phyloP scores from a whole-genome alignment of 1,140 invertebrate genomes.

The Himalopsyche phryganea region DNA sequence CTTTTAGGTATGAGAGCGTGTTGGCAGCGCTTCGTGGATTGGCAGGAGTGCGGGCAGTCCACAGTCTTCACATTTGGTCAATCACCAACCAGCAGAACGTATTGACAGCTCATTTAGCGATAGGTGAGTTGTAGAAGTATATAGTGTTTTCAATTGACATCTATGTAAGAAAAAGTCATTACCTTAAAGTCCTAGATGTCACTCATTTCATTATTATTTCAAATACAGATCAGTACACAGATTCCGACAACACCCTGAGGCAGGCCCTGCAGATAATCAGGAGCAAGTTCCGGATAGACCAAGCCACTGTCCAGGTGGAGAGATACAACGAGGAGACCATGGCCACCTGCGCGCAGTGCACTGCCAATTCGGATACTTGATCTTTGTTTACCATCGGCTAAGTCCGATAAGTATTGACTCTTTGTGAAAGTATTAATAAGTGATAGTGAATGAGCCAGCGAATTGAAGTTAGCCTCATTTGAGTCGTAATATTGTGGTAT shows the following conservation, averaged over 20 bases:
- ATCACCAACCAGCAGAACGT: constrained; percentile 70
- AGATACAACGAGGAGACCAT: constrained; percentile 32
- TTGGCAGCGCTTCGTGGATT: constrained; percentile 56
- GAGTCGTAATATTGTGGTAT: no score
- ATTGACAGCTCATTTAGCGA: constrained; percentile 69
- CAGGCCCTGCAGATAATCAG: constrained; percentile 28
- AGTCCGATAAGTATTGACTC: constrained; percentile 11
- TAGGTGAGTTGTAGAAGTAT: constrained; percentile 59
- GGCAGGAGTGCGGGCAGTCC: constrained; percentile 68
- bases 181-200: no score
- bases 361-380: constrained; percentile 32
- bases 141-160: no score
- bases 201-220: constrained; percentile 7
- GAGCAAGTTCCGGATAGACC: constrained; percentile 32
- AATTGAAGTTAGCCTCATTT: no score
- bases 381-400: constrained; percentile 35
- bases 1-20: constrained; percentile 42
- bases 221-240: constrained; percentile 30
- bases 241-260: constrained; percentile 27
- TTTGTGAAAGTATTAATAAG: no score
- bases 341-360: constrained; percentile 26
- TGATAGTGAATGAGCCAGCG: no score
- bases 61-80: constrained; percentile 78
- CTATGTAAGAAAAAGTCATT: no score
- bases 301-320: constrained; percentile 33